Base-by-base conservation (phyloP, 2,888 invertebrate genomes). In the Unio pictorum region DNA sequence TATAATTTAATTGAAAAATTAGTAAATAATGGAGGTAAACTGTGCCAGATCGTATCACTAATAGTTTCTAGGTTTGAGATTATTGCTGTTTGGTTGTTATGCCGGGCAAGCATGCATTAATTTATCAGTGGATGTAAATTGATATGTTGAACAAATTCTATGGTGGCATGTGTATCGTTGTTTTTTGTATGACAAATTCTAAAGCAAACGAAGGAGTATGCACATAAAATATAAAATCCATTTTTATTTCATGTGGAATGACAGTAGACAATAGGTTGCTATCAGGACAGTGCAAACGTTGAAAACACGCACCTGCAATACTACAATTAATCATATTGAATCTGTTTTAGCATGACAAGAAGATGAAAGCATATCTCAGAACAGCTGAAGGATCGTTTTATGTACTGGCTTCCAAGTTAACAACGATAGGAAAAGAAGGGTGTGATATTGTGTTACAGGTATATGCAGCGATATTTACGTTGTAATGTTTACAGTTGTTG, bases 361-460 rank as follows among this genome's bases (percentile, higher is more conserved):
- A 81, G 66, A 81, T 86, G 82, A 90, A 87, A 74, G 89, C 89
- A 58, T 88, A 76, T 79, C 79, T 90, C 28, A 89, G 87, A 77
- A 84, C 84, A 57, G 67, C 71, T 26, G 89, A 89, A 75, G 84
- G 86, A 28, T 76, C 80, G 26, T 74, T 85, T 23, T 87, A 87
- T 70, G 86, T 85, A 26, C 79, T 90, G 56, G 81, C 88, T 7
- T 88, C 89, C 6, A 89, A 89, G 74, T 86, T 89, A 45, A 90
- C 90, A 54, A 90, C 90, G 11, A 76, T 90, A 59, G 90, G 90
- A 57, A 80, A 87, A 66, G 90, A 90, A 76, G 87, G 87, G n/a
- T 90, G 90, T 81, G 90, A 90, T 77, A 78, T 90, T 8, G 83
- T 84, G 8, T 82, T 90, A 57, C 86, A 89, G 87, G 90, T 90